Conservation (phyloP, 2,888 invertebrate genomes). For the Glomeris marginata region DNA sequence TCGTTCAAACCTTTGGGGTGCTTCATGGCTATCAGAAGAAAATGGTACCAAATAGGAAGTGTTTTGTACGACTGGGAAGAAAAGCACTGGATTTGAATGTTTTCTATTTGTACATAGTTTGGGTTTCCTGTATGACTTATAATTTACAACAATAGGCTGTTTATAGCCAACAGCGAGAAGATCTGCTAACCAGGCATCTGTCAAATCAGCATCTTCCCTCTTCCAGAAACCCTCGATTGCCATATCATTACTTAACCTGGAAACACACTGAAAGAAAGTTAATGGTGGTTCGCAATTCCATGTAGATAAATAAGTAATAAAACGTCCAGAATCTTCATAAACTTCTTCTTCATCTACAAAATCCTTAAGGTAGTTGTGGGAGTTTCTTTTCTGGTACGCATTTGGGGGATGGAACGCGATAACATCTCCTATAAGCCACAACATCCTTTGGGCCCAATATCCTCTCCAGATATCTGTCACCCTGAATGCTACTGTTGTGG, state of each 20-base stretch:
- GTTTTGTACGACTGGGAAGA: too few species aligned
- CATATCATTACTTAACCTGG: not conserved
- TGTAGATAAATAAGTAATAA: not conserved
- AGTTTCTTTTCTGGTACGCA: constrained; percentile 5
- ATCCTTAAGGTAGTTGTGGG: constrained; percentile 6
- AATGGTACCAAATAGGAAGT: too few species aligned
- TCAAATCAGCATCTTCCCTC: not conserved
- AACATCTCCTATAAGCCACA: constrained; percentile 8
- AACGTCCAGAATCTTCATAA: not conserved
- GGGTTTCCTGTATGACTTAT: too few species aligned
- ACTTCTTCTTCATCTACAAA: constrained; percentile 4
- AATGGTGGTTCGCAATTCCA: constrained; percentile 1
- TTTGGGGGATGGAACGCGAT: constrained; percentile 8
- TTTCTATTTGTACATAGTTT: too few species aligned
- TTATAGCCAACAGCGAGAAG: not conserved
- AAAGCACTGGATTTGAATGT: too few species aligned
- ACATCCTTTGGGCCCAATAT: constrained; percentile 9
- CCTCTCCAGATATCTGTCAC: constrained; percentile 12
- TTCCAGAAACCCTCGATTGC: not conserved
- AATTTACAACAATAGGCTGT: too few species aligned
- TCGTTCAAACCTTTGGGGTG: too few species aligned
- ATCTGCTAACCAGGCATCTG: constrained; percentile 1
- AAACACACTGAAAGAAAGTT: constrained; percentile 5
- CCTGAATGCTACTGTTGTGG: constrained; percentile 2
- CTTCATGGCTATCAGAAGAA: too few species aligned